Percentiles rank a stretch among this genome's conserved stretches.
Evolutionary conservation across 2,888 invertebrate genomes (phyloP).

Genomic region (Parnassius orleans): DNA sequence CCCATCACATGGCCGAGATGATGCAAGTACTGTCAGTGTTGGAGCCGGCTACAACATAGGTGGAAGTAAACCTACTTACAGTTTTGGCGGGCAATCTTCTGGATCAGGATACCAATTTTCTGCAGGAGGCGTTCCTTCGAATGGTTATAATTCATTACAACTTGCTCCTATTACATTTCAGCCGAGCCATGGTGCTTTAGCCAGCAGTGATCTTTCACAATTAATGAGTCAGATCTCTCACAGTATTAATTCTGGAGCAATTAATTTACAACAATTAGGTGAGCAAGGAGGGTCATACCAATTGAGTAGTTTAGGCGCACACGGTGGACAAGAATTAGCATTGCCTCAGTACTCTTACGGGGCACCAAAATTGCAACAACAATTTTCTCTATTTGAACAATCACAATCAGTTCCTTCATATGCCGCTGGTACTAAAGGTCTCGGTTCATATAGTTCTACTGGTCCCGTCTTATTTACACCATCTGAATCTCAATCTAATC

Average conservation of each 20-base stretch:
- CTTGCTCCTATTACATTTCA: conserved; percentile 66
- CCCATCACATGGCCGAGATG: conserved; percentile 55
- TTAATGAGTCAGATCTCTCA: conserved; percentile 69
- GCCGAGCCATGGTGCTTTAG: conserved; percentile 51
- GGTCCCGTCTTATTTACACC: conserved; percentile 71
- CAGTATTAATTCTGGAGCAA: conserved; percentile 59
- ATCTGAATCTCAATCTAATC: conserved; percentile 46
- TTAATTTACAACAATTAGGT: conserved; percentile 55
- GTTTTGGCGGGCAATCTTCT: conserved; percentile 52
- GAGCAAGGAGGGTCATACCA: conserved; percentile 54
- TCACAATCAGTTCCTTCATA: conserved; percentile 57
- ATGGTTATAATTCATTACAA: conserved; percentile 57
- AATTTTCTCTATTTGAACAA: conserved; percentile 55
- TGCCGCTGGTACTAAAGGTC: conserved; percentile 65
- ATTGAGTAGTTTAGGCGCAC: conserved; percentile 46
- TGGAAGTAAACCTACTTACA: conserved; percentile 61
- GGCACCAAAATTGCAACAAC: conserved; percentile 52
- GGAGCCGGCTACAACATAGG: conserved; percentile 75
- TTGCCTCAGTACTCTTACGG: conserved; percentile 56
- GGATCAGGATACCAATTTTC: conserved; percentile 50
- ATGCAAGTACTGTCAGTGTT: conserved; percentile 66
- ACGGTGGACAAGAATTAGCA: conserved; percentile 51
- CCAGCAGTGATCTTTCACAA: conserved; percentile 59
- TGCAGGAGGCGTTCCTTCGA: conserved; percentile 51
- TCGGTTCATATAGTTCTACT: conserved; percentile 66